Percentiles rank a stretch among this genome's conserved stretches.
These are phyloP conservation scores for Hippocampus comes DNA, from an alignment of 2,113 vertebrate genomes.

Conservation along the genomic window DNA sequence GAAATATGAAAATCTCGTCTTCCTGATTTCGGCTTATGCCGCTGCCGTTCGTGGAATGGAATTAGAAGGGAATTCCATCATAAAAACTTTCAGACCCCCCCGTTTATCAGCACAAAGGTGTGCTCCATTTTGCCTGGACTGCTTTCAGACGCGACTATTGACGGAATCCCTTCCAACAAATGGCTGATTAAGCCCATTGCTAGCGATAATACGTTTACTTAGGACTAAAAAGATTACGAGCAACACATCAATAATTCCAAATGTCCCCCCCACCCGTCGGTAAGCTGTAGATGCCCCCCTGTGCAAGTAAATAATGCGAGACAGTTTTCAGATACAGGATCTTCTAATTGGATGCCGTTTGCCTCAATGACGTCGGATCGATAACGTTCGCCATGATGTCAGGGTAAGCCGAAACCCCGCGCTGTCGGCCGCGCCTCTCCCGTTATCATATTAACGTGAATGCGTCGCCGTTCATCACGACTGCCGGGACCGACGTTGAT, in stretches of 20 bases:
- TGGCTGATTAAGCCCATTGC: background rate
- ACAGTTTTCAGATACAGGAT: slow-evolving; percentile 62
- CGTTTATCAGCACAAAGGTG: too few relatives aligned
- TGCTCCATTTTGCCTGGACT: background rate
- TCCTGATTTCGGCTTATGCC: too few relatives aligned
- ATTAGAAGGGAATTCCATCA: too few relatives aligned
- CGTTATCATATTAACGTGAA: slow-evolving; percentile 64
- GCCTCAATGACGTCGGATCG: slow-evolving; percentile 60
- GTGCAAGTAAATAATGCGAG: slow-evolving; percentile 44
- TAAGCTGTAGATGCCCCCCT: slow-evolving; percentile 14
- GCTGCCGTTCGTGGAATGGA: too few relatives aligned
- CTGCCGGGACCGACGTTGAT: slow-evolving; percentile 27
- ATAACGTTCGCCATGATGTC: slow-evolving; percentile 61
- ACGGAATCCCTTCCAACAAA: background rate
- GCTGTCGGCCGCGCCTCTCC: slow-evolving; percentile 27
- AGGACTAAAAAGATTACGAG: slow-evolving; percentile 14
- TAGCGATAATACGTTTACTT: slow-evolving; percentile 16
- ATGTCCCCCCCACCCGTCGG: slow-evolving; percentile 17
- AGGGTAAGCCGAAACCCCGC: slow-evolving; percentile 54
- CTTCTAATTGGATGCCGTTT: slow-evolving; percentile 54
- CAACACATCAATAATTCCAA: slow-evolving; percentile 32
- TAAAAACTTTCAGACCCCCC: background rate
- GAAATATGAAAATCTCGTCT: too few relatives aligned
- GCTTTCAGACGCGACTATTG: background rate
- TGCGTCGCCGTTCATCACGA: slow-evolving; percentile 57